phyloP scores from a whole-genome alignment of 2,888 invertebrate genomes.

The Spisula subtruncata region DNA sequence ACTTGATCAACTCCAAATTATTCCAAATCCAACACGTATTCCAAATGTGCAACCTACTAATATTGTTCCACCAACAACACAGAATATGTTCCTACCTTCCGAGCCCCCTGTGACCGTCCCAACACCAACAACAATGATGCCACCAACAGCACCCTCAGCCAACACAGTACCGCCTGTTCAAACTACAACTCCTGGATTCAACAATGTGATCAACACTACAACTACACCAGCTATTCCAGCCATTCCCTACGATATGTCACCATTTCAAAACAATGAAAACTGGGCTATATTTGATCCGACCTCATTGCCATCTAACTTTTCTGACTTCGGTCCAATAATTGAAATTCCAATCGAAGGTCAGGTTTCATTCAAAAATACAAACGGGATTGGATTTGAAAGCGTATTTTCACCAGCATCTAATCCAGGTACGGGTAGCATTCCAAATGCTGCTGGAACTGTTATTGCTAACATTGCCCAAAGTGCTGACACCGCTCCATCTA shows the following conservation, averaged over 20 bases:
- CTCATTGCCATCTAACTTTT: conserved; percentile 58
- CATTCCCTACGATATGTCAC: conserved; percentile 54
- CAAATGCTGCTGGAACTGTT: neutral
- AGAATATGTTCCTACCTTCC: neutral
- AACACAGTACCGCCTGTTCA: neutral
- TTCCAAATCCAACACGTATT: neutral
- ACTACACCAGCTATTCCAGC: neutral
- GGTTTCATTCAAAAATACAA: conserved; percentile 59
- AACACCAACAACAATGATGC: neutral
- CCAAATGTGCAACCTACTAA: no score
- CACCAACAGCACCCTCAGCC: neutral
- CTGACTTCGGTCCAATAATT: conserved; percentile 64
- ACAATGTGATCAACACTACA: neutral
- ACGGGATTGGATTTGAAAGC: conserved; percentile 55
- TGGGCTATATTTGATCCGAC: conserved; percentile 72
- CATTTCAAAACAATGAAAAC: conserved; percentile 62
- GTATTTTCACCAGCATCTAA: conserved; percentile 37
- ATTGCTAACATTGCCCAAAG: neutral
- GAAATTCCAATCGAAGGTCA: conserved; percentile 58
- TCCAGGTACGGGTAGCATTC: neutral
- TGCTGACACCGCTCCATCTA: neutral
- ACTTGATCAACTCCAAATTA: neutral
- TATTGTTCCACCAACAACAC: neutral
- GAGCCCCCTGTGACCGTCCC: no score
- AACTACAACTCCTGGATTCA: neutral